phyloP scores from a whole-genome alignment of 2,888 invertebrate genomes.

The Catocala fraxini region DNA sequence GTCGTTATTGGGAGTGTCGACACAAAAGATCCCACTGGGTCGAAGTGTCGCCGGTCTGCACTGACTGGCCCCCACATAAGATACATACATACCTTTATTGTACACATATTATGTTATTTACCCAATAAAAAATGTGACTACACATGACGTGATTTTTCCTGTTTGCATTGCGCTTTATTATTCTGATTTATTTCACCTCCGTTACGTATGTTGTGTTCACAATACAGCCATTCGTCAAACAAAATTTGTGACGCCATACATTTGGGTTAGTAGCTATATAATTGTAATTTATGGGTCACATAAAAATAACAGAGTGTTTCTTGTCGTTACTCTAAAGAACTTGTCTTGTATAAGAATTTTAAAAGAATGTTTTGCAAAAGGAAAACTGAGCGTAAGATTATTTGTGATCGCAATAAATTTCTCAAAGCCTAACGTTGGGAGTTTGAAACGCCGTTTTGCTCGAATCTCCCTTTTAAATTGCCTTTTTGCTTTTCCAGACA shows the following conservation, averaged over 20 bases:
- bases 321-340: constrained; percentile 22
- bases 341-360: constrained; percentile 54
- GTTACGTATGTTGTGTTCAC: background rate
- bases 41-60: too few relatives aligned
- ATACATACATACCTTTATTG: too few relatives aligned
- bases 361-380: constrained; percentile 55
- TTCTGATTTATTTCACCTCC: constrained; percentile 16
- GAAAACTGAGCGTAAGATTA: constrained; percentile 61
- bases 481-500: constrained; percentile 66
- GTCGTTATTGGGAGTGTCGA: too few relatives aligned
- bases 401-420: constrained; percentile 74
- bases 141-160: background rate
- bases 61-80: too few relatives aligned
- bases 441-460: constrained; percentile 43
- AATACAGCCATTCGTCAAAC: constrained; percentile 15
- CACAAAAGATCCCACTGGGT: too few relatives aligned
- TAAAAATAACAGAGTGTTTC: constrained; percentile 25
- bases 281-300: constrained; percentile 46
- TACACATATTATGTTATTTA: too few relatives aligned
- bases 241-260: constrained; percentile 13
- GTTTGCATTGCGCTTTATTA: background rate
- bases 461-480: constrained; percentile 63
- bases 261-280: constrained; percentile 29
- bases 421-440: constrained; percentile 57
- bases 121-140: too few relatives aligned